These are phyloP conservation scores for Poecilus cupreus DNA, from an alignment of 2,888 invertebrate species.

Conservation along the genomic window DNA sequence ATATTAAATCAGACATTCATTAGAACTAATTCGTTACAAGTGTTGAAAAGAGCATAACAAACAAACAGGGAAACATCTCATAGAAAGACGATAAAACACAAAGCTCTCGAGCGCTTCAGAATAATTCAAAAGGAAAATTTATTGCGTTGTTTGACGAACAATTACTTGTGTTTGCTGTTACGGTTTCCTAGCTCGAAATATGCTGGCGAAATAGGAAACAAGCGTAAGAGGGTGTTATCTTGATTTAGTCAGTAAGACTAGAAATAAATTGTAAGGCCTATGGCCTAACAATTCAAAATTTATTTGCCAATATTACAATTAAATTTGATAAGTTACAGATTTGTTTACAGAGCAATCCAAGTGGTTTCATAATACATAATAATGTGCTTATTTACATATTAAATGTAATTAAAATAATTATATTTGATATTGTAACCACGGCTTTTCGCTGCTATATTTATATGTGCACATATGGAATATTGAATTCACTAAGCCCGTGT, in stretches of 20 bases:
- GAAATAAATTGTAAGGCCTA: no score
- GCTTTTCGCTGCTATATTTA: no score
- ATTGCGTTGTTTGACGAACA: constrained; percentile 53
- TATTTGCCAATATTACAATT: no score
- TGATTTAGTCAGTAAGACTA: background rate
- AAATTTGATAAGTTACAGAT: no score
- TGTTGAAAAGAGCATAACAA: constrained; percentile 46
- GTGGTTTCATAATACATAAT: no score
- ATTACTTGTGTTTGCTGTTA: constrained; percentile 51
- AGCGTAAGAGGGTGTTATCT: background rate
- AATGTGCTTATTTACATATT: no score
- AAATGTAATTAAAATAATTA: no score
- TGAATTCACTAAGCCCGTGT: no score
- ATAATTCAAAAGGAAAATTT: constrained; percentile 46
- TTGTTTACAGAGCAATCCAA: no score
- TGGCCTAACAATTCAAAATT: no score
- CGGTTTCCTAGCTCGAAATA: constrained; percentile 29
- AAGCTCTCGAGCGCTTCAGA: constrained; percentile 41
- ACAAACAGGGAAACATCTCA: constrained; percentile 31
- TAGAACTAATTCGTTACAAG: constrained; percentile 35
- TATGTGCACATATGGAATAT: no score
- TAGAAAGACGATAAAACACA: background rate
- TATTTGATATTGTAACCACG: no score
- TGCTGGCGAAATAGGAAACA: background rate
- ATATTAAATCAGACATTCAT: constrained; percentile 48